Evolutionary conservation across 2,888 invertebrate species (phyloP).

Genomic region (Lamellibrachia satsuma): DNA sequence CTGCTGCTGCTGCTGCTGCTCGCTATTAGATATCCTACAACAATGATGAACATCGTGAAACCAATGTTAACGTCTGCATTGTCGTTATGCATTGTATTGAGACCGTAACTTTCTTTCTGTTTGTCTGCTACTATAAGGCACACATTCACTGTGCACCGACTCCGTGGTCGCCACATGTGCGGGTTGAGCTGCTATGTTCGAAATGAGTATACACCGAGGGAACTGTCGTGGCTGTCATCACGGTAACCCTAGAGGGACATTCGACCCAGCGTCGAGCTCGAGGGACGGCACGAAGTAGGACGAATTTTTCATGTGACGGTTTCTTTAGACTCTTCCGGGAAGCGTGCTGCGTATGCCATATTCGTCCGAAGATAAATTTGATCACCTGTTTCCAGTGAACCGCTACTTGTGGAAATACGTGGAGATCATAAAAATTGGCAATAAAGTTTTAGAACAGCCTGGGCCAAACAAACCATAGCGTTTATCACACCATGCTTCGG

Average conservation of each 20-base stretch:
- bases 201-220: background rate
- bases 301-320: background rate
- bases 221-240: background rate
- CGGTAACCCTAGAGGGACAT: background rate
- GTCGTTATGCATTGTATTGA: no score
- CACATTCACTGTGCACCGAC: background rate
- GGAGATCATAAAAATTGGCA: no score
- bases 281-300: background rate
- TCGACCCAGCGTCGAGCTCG: background rate
- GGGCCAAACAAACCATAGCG: background rate
- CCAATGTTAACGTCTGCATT: background rate
- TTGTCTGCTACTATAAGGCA: background rate
- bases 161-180: background rate
- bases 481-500: background rate
- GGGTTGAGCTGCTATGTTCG: background rate
- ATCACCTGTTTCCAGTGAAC: no score
- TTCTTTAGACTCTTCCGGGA: background rate
- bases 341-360: background rate
- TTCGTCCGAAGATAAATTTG: no score
- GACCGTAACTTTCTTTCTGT: background rate
- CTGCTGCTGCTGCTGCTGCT: background rate
- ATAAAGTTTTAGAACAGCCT: no score
- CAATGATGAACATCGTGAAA: background rate
- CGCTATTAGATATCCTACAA: background rate
- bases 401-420: no score